These are phyloP conservation scores for Porites rus DNA, from an alignment of 92 coral and sea anemone species.

Conservation along the genomic window DNA sequence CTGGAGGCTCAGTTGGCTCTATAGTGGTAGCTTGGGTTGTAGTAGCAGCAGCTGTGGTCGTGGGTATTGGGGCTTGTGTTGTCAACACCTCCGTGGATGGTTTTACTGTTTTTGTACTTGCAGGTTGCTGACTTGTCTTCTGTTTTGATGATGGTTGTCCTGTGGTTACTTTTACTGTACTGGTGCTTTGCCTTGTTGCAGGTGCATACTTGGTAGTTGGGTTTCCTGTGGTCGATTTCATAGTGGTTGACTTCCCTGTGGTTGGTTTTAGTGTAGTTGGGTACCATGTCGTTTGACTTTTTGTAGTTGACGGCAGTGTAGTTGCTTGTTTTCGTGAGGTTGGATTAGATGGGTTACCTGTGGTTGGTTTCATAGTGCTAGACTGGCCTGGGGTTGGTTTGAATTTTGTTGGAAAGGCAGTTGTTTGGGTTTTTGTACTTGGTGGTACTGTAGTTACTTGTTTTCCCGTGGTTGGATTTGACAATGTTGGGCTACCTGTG, in stretches of 20 bases:
- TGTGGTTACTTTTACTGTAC: neutral
- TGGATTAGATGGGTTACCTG: neutral
- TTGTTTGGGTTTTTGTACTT: slow-evolving; percentile 20
- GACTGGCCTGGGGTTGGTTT: slow-evolving; percentile 3
- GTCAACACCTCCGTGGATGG: slow-evolving; percentile 25
- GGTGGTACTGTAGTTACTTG: slow-evolving; percentile 18
- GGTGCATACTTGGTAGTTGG: neutral
- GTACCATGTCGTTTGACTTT: neutral
- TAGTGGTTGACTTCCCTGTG: neutral
- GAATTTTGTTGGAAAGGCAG: neutral
- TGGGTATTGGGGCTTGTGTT: neutral
- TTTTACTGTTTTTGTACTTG: slow-evolving; percentile 4
- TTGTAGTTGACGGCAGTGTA: no score
- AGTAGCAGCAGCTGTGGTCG: slow-evolving; percentile 26
- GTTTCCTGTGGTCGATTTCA: neutral
- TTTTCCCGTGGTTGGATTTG: slow-evolving; percentile 24
- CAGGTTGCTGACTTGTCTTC: slow-evolving; percentile 1
- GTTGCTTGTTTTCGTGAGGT: no score
- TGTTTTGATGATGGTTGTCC: neutral
- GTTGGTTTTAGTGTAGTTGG: slow-evolving; percentile 3
- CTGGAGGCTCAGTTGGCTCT: slow-evolving; percentile 40
- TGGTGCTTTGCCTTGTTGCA: neutral
- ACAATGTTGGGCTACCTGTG: slow-evolving; percentile 4
- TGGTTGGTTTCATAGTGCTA: neutral
- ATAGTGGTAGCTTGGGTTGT: slow-evolving; percentile 33